Conservation (phyloP, 2,888 invertebrate species). For the Polydesmus complanatus region DNA sequence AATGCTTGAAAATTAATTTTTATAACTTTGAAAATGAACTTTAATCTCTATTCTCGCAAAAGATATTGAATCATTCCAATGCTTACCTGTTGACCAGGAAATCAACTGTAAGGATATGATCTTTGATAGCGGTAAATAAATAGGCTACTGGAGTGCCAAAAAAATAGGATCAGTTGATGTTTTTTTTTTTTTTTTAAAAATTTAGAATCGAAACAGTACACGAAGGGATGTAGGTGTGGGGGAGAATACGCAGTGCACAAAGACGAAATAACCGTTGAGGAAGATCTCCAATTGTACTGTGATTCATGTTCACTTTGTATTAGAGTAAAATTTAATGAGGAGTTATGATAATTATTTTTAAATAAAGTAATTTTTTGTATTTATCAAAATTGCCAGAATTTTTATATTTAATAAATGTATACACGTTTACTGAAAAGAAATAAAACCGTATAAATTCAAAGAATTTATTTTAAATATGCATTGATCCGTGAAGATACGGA, state of each 20-base stretch:
- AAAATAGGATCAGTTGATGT: no score
- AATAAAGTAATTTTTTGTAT: no score
- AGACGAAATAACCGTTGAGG: not conserved
- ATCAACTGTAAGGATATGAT: not conserved
- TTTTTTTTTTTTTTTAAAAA: not conserved
- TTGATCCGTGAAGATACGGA: not conserved
- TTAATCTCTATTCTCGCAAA: not conserved
- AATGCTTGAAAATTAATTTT: no score
- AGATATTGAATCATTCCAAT: not conserved
- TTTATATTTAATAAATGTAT: not conserved
- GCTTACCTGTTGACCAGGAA: not conserved
- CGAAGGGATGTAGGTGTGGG: not conserved
- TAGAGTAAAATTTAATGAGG: no score
- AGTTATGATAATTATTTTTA: no score
- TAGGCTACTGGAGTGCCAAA: not conserved
- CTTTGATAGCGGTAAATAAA: not conserved
- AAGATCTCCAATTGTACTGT: not conserved
- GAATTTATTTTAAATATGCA: not conserved
- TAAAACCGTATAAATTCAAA: no score
- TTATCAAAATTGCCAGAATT: not conserved
- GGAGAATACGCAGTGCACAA: not conserved
- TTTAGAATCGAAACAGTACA: not conserved
- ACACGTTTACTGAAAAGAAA: not conserved
- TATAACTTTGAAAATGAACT: no score
- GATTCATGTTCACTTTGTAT: constrained; percentile 1